A percentile compares a stretch with the other conserved stretches of the same genome.
phyloP scores from a whole-genome alignment of 2,888 invertebrate species.

The Acleris laterana region DNA sequence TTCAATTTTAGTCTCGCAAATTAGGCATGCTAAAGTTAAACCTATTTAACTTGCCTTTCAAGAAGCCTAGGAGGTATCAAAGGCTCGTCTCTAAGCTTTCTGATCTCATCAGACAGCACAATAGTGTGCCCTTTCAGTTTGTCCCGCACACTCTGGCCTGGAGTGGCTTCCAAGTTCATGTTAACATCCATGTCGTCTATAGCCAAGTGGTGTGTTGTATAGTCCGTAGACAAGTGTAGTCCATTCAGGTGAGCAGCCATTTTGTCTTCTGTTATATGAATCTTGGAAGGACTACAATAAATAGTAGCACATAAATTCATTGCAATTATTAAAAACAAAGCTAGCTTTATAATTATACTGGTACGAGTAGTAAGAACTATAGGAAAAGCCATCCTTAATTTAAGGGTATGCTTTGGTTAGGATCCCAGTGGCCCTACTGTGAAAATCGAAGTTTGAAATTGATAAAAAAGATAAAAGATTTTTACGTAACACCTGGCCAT shows the following conservation, averaged over 20 bases:
- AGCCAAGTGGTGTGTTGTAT: constrained; percentile 60
- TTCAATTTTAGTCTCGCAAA: too few relatives aligned
- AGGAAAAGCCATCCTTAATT: too few relatives aligned
- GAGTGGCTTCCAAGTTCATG: constrained; percentile 56
- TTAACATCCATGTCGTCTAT: constrained; percentile 73
- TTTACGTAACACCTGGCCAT: too few relatives aligned
- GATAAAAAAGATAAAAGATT: too few relatives aligned
- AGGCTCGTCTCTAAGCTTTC: constrained; percentile 86
- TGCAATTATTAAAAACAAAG: too few relatives aligned
- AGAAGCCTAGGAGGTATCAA: constrained; percentile 87
- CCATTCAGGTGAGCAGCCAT: constrained; percentile 92
- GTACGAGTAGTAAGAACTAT: too few relatives aligned
- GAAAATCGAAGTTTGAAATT: too few relatives aligned
- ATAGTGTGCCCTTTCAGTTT: constrained; percentile 82
- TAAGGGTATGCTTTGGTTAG: too few relatives aligned
- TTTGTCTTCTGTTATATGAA: constrained; percentile 92
- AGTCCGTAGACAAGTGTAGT: constrained; percentile 87
- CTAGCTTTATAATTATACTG: too few relatives aligned
- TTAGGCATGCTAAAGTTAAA: too few relatives aligned
- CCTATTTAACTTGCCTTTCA: constrained; percentile 65
- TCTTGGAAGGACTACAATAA: constrained; percentile 85
- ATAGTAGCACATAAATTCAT: not conserved
- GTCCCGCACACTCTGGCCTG: constrained; percentile 46
- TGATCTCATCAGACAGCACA: constrained; percentile 89
- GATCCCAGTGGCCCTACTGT: too few relatives aligned